phyloP scores from a whole-genome alignment of 2,113 vertebrate species.

The Colistium nudipinnis region DNA sequence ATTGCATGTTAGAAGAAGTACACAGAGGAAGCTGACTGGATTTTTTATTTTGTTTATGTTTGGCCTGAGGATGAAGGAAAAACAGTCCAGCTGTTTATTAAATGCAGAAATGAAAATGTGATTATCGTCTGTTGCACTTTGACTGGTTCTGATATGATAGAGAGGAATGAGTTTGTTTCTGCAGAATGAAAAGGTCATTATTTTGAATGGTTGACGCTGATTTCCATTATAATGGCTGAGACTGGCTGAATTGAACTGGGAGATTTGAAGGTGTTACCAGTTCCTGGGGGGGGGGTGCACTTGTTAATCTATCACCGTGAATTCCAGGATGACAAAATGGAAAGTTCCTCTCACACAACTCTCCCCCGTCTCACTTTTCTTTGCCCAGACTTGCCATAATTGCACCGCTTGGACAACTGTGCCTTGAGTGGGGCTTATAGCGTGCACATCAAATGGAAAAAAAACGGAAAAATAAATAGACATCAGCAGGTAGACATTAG shows the following conservation, averaged over 20 bases:
- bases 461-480: conserved; percentile 41
- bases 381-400: conserved; percentile 63
- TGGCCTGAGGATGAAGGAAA: background rate
- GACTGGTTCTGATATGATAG: background rate
- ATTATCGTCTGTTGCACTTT: background rate
- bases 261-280: too few species aligned
- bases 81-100: conserved; percentile 11
- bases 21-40: conserved; percentile 2
- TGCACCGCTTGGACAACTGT: conserved; percentile 34
- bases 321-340: conserved; percentile 73
- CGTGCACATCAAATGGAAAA: conserved; percentile 37
- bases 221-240: too few species aligned
- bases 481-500: conserved; percentile 44
- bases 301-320: conserved; percentile 55
- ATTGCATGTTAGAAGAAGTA: background rate
- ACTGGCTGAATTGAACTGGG: too few species aligned
- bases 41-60: conserved; percentile 12
- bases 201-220: conserved; percentile 18
- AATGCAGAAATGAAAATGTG: background rate
- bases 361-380: conserved; percentile 18
- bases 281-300: too few species aligned
- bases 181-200: too few species aligned
- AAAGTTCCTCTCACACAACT: conserved; percentile 50
- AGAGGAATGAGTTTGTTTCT: background rate
- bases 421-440: conserved; percentile 11